Conservation (phyloP, 2,113 vertebrate species). For the Isichthys henryi region DNA sequence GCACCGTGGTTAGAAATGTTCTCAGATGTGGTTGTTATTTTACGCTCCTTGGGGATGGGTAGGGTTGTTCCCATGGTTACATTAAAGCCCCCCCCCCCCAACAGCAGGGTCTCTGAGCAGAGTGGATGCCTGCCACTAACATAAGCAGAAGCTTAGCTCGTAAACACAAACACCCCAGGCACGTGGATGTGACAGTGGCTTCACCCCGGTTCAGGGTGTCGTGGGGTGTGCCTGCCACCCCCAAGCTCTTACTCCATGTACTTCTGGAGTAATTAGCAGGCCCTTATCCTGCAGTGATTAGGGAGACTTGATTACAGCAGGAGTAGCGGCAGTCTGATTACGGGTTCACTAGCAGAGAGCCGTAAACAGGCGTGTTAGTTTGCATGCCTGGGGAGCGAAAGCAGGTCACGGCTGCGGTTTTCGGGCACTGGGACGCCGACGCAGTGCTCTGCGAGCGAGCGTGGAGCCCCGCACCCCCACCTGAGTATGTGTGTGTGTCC, state of each 20-base stretch:
- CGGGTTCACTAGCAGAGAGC: neutral
- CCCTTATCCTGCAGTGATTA: neutral
- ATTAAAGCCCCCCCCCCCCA: neutral
- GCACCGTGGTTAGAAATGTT: neutral
- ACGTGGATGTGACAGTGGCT: neutral
- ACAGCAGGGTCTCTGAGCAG: neutral
- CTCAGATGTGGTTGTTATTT: neutral
- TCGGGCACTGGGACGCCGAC: neutral
- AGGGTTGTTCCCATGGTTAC: slow-evolving; percentile 6
- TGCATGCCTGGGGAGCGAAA: neutral
- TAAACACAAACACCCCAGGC: neutral
- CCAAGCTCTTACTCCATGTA: neutral
- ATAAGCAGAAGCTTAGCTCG: neutral
- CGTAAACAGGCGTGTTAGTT: neutral
- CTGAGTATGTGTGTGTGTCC: neutral
- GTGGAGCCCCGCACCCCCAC: neutral
- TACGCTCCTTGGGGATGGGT: neutral
- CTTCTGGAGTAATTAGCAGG: neutral
- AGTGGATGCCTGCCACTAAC: neutral
- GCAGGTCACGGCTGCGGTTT: neutral
- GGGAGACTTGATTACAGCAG: neutral
- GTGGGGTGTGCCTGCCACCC: neutral
- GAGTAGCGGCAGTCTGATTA: neutral
- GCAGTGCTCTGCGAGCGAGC: too few species aligned
- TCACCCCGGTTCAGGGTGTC: neutral